phyloP scores from a whole-genome alignment of 2,797 vertebrate species.

The Passerculus sandwichensis region DNA sequence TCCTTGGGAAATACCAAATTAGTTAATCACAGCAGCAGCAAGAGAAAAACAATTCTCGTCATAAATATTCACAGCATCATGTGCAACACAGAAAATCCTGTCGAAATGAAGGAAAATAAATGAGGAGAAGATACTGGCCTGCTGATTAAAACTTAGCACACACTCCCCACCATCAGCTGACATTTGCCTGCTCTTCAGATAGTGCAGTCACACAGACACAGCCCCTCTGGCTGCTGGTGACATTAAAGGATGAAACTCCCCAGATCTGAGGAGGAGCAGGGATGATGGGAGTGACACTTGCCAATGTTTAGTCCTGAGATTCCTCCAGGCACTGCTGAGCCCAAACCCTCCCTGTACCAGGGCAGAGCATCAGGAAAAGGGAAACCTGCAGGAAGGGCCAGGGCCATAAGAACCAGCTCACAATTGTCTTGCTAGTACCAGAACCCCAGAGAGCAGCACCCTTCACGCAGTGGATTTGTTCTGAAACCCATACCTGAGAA shows the following conservation, averaged over 20 bases:
- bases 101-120: constrained; percentile 31
- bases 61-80: constrained; percentile 46
- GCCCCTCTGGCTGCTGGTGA: background rate
- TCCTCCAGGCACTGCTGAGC: background rate
- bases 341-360: background rate
- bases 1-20: background rate
- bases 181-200: constrained; percentile 25
- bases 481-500: background rate
- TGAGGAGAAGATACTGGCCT: background rate
- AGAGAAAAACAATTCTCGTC: background rate
- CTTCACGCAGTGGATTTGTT: background rate
- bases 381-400: background rate
- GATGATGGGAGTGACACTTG: fast-evolving
- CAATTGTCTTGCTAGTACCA: background rate
- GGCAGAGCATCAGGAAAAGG: background rate
- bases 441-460: background rate
- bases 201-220: background rate
- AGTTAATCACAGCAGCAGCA: constrained; percentile 8
- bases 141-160: constrained; percentile 38
- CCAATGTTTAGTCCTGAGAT: background rate
- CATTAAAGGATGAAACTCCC: background rate
- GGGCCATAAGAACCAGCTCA: too few relatives aligned
- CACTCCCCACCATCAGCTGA: background rate
- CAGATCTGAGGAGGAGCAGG: background rate
- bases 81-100: background rate